Base-by-base conservation (phyloP, 1,140 invertebrate species). In the Formica selysi region DNA sequence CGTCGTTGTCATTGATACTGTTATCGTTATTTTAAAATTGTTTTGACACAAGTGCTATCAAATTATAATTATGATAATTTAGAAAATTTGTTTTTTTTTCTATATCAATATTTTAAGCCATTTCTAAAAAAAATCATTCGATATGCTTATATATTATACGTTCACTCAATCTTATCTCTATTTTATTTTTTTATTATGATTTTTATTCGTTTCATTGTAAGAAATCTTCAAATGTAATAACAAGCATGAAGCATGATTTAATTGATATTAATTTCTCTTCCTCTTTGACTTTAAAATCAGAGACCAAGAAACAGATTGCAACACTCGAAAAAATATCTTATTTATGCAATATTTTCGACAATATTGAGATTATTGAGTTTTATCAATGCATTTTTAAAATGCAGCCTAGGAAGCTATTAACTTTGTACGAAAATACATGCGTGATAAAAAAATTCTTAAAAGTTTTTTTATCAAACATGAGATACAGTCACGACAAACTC, bases 311-410 rank as follows among this genome's bases (percentile, higher is more conserved):
- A 38, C 4, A 74, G 36, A 44, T 65, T 51, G 13, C 65, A 36
- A 51, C 4, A 5, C 36, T 65, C 19, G 19, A 48, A 51, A 19
- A 29, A 54, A 57, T 38, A 19, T 68, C 13, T 57, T 57, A 67
- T 36, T 67, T 51, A 22, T 22, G 48, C 51, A 29, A 22, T 22
- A 22, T 10, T 54, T 67, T 80, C 19, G 11, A 7, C 32, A 65
- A 65, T 57, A 6, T 79, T 54, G 13, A 51, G 11, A 38, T 80
- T 10, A 57, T 26, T 54, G 36, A 51, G 67, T 67, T 79, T 38
- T 54, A 16, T 0, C n/a, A 38, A 68, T 10, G 32, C 29, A 22
- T 67, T 67, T 48, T 32, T 32, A 10, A 78, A 67, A 26, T 2
- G n/a, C 19, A 32, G 11, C 13, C 16, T 51, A 5, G 29, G 8